A percentile compares a stretch with the other conserved stretches of the same genome.
phyloP scores from a whole-genome alignment of 2,888 invertebrate species.

The Platycnemis pennipes region DNA sequence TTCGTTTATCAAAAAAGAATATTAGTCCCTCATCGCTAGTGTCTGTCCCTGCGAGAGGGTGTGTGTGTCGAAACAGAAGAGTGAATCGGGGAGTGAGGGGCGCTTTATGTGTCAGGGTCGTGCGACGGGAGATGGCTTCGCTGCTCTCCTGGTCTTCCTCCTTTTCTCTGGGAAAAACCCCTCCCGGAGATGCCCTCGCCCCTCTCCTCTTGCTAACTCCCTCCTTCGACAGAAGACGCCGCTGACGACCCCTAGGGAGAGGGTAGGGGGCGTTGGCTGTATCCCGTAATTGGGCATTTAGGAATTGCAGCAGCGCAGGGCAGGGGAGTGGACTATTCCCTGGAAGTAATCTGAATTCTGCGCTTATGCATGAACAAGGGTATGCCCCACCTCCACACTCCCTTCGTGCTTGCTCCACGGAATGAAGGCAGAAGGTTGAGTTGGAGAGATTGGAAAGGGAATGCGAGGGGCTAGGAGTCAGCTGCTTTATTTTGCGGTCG shows the following conservation, averaged over 20 bases:
- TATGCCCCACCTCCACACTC: background rate
- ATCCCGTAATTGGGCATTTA: background rate
- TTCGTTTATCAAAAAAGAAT: background rate
- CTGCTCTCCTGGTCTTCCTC: background rate
- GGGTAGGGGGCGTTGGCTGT: background rate
- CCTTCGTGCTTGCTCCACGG: too few relatives aligned
- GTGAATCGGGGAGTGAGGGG: background rate
- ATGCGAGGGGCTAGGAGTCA: background rate
- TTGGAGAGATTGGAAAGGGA: background rate
- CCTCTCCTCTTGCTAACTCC: background rate
- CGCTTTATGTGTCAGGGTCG: constrained; percentile 47
- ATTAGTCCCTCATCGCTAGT: background rate
- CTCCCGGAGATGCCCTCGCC: background rate
- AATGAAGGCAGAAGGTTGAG: too few relatives aligned
- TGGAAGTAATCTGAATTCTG: background rate
- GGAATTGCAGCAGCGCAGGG: too few relatives aligned
- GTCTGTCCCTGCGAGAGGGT: background rate
- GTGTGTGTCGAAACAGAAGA: background rate
- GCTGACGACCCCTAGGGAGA: background rate
- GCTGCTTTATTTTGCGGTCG: too few relatives aligned
- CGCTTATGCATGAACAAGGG: background rate
- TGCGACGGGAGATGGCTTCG: constrained; percentile 45
- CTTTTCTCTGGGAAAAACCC: too few relatives aligned
- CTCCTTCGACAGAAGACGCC: background rate
- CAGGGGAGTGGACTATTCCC: background rate